These are phyloP conservation scores for Melanitta fusca DNA, from an alignment of 2,797 vertebrate species.

Conservation along the genomic window DNA sequence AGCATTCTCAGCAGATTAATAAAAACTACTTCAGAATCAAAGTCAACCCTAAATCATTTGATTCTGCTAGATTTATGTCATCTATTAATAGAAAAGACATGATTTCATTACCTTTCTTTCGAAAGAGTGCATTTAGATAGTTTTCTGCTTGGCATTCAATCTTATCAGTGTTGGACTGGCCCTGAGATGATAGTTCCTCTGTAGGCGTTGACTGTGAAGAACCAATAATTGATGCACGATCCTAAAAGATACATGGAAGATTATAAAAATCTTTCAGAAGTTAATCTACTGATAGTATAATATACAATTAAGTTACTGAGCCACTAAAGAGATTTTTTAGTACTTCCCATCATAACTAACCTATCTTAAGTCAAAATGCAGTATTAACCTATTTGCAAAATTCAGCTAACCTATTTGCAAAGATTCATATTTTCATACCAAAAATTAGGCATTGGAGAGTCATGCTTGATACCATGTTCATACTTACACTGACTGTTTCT, in stretches of 20 bases:
- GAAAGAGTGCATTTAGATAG: conserved; percentile 98
- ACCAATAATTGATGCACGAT: conserved; percentile 85
- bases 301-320: neutral
- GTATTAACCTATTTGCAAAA: neutral
- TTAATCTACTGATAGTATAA: neutral
- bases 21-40: neutral
- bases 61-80: neutral
- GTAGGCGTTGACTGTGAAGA: conserved; percentile 94
- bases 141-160: conserved; percentile 96
- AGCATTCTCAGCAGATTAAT: neutral
- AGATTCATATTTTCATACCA: conserved; percentile 38
- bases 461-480: conserved; percentile 59
- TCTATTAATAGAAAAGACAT: conserved; percentile 14
- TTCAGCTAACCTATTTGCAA: neutral
- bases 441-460: neutral
- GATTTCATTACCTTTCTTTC: conserved; percentile 91
- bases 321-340: neutral
- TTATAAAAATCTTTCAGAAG: neutral
- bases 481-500: conserved; percentile 95
- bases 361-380: neutral
- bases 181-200: conserved; percentile 94
- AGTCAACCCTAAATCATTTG: neutral
- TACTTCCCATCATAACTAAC: neutral
- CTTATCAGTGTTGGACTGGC: conserved; percentile 93
- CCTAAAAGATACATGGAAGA: conserved; percentile 79